Evolutionary conservation across 1,140 invertebrate species (phyloP), one percentile per base, ranked within the genome.

Genomic region (Dendrolimus kikuchii): DNA sequence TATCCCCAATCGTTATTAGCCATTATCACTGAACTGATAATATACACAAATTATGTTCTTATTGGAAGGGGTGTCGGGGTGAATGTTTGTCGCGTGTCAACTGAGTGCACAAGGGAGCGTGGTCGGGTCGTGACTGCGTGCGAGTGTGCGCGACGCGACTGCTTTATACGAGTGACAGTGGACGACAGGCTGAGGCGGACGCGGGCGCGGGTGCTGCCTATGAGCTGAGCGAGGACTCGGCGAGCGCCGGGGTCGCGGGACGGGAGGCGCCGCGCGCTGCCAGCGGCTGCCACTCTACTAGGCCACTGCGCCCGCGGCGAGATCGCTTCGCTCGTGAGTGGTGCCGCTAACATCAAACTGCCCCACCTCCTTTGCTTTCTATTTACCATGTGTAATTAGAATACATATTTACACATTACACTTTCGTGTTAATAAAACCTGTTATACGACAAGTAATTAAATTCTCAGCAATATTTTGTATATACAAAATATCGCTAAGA

Each of bases 1-100:
- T 88, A 88, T 71, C 86, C 86, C 86, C 86, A 88, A 51, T 88
- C 86, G 55, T 73, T 57, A 54, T 68, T 72, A 48, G 69, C 77
- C 77, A 81, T 85, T 59, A 60, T 68, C 59, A 66, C 71, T 54
- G 57, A 52, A 76, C 76, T 69, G 51, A 59, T 71, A 57, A 43
- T 41, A 45, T 40, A 40, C 46, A 40, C 41, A 55, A 44, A 48
- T 40, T 42, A 9, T 40, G 7, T 8, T 55, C 5, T 42, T 7
- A 23, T 7, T 37, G 39, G 38, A 40, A 37, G 49, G 47, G 39
- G 46, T 52, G 49, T 57, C 40, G 45, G 53, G 40, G 51, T 39
- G 39, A 47, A 50, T 59, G 60, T 53, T 43, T 45, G 57, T 59
- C 66, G 72, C 75, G 77, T 69, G 72, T 70, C 63, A 68, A 65